These are phyloP conservation scores for Pandemis cinnamomeana DNA, from an alignment of 2,888 invertebrate species.

Conservation along the genomic window DNA sequence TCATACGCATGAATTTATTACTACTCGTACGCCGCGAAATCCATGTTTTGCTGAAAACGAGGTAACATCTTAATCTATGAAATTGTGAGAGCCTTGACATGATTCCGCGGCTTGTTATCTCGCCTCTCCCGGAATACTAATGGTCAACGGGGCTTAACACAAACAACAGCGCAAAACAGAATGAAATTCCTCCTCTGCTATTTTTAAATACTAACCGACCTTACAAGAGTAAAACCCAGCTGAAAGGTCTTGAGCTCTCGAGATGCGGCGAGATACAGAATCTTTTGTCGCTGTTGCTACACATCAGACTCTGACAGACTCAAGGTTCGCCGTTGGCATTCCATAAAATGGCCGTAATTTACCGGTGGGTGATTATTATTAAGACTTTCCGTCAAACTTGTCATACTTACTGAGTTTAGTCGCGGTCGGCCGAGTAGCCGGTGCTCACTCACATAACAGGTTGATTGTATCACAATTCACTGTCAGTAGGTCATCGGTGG, in stretches of 20 bases:
- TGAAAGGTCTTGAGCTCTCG: constrained; percentile 39
- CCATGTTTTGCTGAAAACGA: constrained; percentile 1
- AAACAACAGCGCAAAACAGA: constrained; percentile 58
- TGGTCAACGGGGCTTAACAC: constrained; percentile 54
- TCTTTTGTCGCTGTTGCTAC: constrained; percentile 60
- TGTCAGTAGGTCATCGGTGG: constrained; percentile 71
- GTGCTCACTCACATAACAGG: constrained; percentile 58
- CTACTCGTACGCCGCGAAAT: background rate
- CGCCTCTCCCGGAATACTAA: constrained; percentile 63
- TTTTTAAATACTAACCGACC: constrained; percentile 51
- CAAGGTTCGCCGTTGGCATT: constrained; percentile 72
- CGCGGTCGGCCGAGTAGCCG: constrained; percentile 39
- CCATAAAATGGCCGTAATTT: constrained; percentile 78
- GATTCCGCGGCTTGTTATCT: constrained; percentile 62
- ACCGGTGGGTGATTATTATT: constrained; percentile 62
- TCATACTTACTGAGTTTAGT: constrained; percentile 61
- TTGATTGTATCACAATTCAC: constrained; percentile 67
- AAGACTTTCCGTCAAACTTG: constrained; percentile 61
- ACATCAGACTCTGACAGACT: constrained; percentile 75
- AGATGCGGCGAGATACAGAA: constrained; percentile 49
- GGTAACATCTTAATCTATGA: constrained; percentile 51
- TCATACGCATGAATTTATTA: constrained; percentile 24
- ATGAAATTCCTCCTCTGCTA: constrained; percentile 55
- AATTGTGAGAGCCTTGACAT: constrained; percentile 75
- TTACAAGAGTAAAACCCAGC: constrained; percentile 46